A percentile compares a stretch with the other conserved stretches of the same genome.
phyloP scores from a whole-genome alignment of 2,113 vertebrate species.

The Psammodynastes pulverulentus region DNA sequence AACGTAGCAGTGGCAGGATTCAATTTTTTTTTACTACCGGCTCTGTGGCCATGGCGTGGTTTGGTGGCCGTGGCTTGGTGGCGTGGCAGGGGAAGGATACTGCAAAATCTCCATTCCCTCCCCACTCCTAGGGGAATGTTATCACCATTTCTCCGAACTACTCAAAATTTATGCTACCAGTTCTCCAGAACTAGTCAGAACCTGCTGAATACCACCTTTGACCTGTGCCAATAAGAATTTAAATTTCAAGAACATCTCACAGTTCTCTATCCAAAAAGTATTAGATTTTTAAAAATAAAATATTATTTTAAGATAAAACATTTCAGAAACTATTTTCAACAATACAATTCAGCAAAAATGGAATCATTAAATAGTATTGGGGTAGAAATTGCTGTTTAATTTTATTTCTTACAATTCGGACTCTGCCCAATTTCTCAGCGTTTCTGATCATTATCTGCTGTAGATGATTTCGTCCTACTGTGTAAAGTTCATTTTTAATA shows the following conservation, averaged over 20 bases:
- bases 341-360: background rate
- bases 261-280: background rate
- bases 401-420: background rate
- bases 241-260: background rate
- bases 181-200: no score
- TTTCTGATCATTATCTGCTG: background rate
- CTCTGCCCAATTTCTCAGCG: background rate
- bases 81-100: no score
- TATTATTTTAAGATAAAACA: background rate
- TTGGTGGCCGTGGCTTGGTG: no score
- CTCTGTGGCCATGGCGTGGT: no score
- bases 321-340: background rate
- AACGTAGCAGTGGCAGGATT: no score
- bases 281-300: background rate
- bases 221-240: no score
- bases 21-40: no score
- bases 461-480: background rate
- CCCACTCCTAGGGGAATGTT: no score
- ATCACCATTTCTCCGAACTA: no score
- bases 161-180: no score
- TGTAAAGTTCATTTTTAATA: background rate
- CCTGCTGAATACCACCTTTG: no score
- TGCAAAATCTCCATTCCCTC: no score
- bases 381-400: background rate
- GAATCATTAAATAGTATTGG: background rate